Evolutionary conservation across 92 coral and sea anemone species (phyloP).

Genomic region (Actinernus sp.): DNA sequence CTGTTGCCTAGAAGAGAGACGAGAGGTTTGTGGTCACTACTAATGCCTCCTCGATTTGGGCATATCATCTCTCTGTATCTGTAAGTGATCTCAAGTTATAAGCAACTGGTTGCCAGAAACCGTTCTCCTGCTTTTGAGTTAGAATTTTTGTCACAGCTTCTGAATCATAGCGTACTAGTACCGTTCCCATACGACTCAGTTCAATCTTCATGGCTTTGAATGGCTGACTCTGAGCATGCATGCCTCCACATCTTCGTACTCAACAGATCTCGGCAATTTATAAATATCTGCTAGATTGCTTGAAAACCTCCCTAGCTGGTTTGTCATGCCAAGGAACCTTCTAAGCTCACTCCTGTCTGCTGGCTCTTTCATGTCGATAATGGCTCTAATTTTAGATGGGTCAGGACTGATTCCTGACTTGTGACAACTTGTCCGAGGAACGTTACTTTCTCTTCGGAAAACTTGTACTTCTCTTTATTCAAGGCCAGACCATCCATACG

Average conservation of each 20-base stretch:
- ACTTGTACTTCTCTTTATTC: conserved; percentile 55
- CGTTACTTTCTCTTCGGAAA: no score
- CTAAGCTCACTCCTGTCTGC: conserved; percentile 23
- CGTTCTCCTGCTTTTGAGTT: conserved; percentile 36
- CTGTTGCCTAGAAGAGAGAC: not conserved
- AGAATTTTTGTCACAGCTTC: conserved; percentile 36
- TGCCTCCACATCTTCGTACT: no score
- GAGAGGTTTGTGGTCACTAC: not conserved
- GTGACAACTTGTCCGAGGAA: conserved; percentile 43
- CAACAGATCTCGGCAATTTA: conserved; percentile 21
- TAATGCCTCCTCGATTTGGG: conserved; percentile 61
- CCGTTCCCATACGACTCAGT: conserved; percentile 10
- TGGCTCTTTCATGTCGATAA: conserved; percentile 30
- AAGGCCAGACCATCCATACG: conserved; percentile 36
- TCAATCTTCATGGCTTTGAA: conserved; percentile 9
- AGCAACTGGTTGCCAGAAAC: conserved; percentile 44
- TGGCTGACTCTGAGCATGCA: conserved; percentile 10
- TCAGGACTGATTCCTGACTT: conserved; percentile 39
- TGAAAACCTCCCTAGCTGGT: conserved; percentile 46
- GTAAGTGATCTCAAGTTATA: conserved; percentile 39
- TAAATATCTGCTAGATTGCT: conserved; percentile 20
- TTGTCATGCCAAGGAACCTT: conserved; percentile 46
- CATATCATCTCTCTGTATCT: conserved; percentile 37
- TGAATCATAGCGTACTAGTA: conserved; percentile 42
- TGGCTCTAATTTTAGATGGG: conserved; percentile 41